Percentiles rank a stretch among this genome's conserved stretches.
phyloP scores from a whole-genome alignment of 1,140 invertebrate species.

The Physella acuta region DNA sequence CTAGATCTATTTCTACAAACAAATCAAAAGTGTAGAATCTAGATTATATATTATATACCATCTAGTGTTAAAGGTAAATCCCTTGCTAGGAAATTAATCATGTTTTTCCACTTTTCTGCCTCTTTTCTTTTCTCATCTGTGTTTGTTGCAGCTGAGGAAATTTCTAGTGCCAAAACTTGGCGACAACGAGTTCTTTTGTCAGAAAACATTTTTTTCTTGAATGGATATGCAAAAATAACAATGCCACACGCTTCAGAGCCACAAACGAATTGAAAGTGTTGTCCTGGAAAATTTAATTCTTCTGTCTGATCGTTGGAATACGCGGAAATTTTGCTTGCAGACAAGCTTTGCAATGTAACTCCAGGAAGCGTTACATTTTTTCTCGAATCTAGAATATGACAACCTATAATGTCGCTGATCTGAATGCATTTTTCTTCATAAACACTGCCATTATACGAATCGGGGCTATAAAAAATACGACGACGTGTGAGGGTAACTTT shows the following conservation, averaged over 20 bases:
- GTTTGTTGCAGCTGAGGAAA: conserved; percentile 72
- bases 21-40: too few relatives aligned
- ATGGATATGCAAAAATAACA: conserved; percentile 81
- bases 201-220: conserved; percentile 67
- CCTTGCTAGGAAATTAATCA: conserved; percentile 61
- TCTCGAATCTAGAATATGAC: conserved; percentile 33
- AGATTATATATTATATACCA: conserved; percentile 23
- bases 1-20: too few relatives aligned
- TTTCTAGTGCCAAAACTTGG: conserved; percentile 77
- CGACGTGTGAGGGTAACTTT: conserved; percentile 33
- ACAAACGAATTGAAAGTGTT: conserved; percentile 64
- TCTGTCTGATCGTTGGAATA: too few relatives aligned
- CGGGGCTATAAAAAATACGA: conserved; percentile 31
- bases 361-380: neutral
- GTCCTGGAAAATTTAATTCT: conserved; percentile 23
- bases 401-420: conserved; percentile 52
- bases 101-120: conserved; percentile 79
- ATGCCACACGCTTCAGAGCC: conserved; percentile 74
- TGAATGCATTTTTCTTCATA: conserved; percentile 29
- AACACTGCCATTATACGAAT: conserved; percentile 15
- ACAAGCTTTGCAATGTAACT: neutral
- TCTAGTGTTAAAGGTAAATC: conserved; percentile 29
- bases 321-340: too few relatives aligned
- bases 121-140: conserved; percentile 83
- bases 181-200: conserved; percentile 68